A percentile compares a stretch with the other conserved stretches of the same genome.
Conservation (phyloP, 2,888 invertebrate genomes). For the Yponomeuta malinellus region DNA sequence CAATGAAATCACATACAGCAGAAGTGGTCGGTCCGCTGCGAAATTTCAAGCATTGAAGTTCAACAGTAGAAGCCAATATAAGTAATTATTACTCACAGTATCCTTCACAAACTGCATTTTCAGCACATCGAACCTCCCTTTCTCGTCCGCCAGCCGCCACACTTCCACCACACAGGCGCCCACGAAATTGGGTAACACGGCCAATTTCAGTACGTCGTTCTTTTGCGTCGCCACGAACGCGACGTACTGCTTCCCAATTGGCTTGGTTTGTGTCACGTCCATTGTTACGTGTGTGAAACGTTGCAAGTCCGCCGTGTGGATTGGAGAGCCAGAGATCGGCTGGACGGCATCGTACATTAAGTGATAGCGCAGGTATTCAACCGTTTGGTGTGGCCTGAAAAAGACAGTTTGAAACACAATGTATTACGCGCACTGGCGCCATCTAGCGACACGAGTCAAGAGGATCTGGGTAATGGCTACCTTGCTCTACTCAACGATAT, state of each 20-base stretch:
- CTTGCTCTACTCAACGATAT: too few relatives aligned
- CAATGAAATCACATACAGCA: too few relatives aligned
- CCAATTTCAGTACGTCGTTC: constrained; percentile 87
- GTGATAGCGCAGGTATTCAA: constrained; percentile 85
- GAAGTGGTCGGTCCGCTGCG: too few relatives aligned
- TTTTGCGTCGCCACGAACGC: constrained; percentile 87
- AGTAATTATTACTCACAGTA: constrained; percentile 72
- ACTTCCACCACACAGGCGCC: constrained; percentile 90
- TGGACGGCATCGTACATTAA: constrained; percentile 92
- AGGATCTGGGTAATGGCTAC: too few relatives aligned
- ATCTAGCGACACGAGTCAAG: not conserved
- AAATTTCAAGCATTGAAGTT: too few relatives aligned
- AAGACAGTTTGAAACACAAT: not conserved
- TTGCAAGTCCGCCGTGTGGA: constrained; percentile 82
- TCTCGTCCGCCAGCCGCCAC: constrained; percentile 81
- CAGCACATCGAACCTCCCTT: constrained; percentile 72
- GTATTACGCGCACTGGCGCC: not conserved
- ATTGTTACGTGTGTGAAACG: constrained; percentile 86
- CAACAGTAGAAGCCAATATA: not conserved
- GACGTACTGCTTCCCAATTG: constrained; percentile 77
- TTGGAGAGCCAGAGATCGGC: constrained; percentile 80
- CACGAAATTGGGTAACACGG: constrained; percentile 80
- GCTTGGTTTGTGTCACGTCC: constrained; percentile 85
- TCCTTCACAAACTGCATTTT: constrained; percentile 87
- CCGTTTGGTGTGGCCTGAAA: constrained; percentile 60